Percentiles rank a stretch among this genome's conserved stretches.
phyloP scores from a whole-genome alignment of 2,888 invertebrate genomes.

The Adelphocoris suturalis region DNA sequence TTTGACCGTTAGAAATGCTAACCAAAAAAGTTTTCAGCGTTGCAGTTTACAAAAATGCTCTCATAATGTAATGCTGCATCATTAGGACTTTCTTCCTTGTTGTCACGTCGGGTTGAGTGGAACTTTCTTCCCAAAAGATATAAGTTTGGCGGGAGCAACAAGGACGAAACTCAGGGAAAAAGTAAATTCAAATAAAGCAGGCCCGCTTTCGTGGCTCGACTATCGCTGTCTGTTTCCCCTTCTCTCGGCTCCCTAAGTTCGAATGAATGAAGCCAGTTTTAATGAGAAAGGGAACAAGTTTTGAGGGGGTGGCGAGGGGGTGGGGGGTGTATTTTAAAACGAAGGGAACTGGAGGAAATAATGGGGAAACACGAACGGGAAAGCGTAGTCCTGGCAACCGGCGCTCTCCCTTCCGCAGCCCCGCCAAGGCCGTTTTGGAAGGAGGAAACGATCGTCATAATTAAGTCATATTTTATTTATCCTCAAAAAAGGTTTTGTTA shows the following conservation, averaged over 20 bases:
- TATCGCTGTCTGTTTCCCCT: conserved; percentile 26
- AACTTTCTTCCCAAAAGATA: conserved; percentile 2
- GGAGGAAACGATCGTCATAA: not conserved
- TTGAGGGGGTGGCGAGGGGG: not conserved
- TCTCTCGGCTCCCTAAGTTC: not conserved
- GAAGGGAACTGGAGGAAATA: conserved; percentile 26
- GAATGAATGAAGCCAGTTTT: conserved; percentile 42
- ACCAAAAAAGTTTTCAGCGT: too few species aligned
- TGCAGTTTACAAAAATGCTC: too few species aligned
- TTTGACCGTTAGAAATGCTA: too few species aligned
- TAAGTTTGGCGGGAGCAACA: conserved; percentile 5
- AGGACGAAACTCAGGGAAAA: conserved; percentile 26
- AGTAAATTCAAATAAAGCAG: conserved; percentile 38
- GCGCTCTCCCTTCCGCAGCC: not conserved
- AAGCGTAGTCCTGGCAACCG: conserved; percentile 1
- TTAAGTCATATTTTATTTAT: conserved; percentile 18
- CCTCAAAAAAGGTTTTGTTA: not conserved
- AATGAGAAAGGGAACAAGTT: conserved; percentile 39
- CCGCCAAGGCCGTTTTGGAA: not conserved
- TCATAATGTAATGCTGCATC: too few species aligned
- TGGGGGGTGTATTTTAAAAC: conserved; percentile 24
- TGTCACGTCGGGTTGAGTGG: too few species aligned
- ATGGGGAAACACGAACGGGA: conserved; percentile 32
- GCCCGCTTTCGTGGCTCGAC: conserved; percentile 4
- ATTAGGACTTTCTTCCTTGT: too few species aligned